Evolutionary conservation across 2,113 vertebrate species (phyloP).

Genomic region (Polypterus senegalus): DNA sequence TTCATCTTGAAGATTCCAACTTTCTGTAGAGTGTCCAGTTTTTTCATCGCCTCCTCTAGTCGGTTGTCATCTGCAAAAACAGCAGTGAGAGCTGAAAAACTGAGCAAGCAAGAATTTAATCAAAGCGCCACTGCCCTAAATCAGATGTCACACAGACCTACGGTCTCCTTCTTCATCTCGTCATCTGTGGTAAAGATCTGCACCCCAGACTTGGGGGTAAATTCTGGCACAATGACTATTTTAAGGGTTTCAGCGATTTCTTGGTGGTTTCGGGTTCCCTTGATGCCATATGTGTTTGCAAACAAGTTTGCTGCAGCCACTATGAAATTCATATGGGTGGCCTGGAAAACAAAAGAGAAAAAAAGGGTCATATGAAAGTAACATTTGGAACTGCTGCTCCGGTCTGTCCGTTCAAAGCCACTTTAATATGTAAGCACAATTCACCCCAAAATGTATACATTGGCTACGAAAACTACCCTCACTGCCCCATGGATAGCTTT

Average conservation of each 20-base stretch:
- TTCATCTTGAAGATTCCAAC: slow-evolving; percentile 36
- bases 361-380: too few relatives aligned
- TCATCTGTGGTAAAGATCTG: slow-evolving; percentile 38
- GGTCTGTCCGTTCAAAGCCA: too few relatives aligned
- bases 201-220: slow-evolving; percentile 31
- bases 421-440: too few relatives aligned
- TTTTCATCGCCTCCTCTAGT: slow-evolving; percentile 35
- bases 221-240: slow-evolving; percentile 26
- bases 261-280: slow-evolving; percentile 25
- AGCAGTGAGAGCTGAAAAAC: too few relatives aligned
- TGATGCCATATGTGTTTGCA: slow-evolving; percentile 48
- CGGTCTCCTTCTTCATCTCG: slow-evolving; percentile 30
- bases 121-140: too few relatives aligned
- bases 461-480: too few relatives aligned
- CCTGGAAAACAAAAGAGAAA: slow-evolving; percentile 33
- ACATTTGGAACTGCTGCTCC: too few relatives aligned
- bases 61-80: slow-evolving; percentile 29
- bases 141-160: too few relatives aligned
- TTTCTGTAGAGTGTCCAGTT: slow-evolving; percentile 29
- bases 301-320: slow-evolving; percentile 66
- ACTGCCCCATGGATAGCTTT: too few relatives aligned
- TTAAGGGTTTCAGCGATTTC: slow-evolving; percentile 29
- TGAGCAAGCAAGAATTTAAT: too few relatives aligned
- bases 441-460: too few relatives aligned
- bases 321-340: slow-evolving; percentile 58